phyloP scores from a whole-genome alignment of 1,140 invertebrate genomes.

The Tetramorium simillimum region DNA sequence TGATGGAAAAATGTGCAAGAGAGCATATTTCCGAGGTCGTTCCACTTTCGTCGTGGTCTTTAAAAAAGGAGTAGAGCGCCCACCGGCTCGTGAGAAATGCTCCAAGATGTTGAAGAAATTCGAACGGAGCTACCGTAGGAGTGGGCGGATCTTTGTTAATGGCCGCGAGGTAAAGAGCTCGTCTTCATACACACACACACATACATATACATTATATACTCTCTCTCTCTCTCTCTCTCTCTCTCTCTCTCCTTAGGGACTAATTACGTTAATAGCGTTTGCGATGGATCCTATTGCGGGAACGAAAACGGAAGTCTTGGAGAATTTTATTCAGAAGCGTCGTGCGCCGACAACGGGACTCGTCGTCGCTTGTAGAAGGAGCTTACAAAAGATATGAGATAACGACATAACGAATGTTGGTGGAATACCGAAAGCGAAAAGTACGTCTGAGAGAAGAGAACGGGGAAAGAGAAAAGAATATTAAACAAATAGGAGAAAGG shows the following conservation, averaged over 20 bases:
- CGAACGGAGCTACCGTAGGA: neutral
- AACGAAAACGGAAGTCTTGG: constrained; percentile 21
- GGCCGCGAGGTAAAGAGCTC: constrained; percentile 15
- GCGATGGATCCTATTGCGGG: constrained; percentile 17
- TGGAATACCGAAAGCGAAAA: constrained; percentile 12
- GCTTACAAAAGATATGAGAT: constrained; percentile 33
- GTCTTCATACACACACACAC: neutral
- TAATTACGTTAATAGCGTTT: constrained; percentile 41
- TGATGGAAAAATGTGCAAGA: constrained; percentile 46
- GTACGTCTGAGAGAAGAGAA: neutral
- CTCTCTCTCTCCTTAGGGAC: neutral
- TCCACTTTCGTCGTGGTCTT: constrained; percentile 36
- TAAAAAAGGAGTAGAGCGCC: constrained; percentile 6
- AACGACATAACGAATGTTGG: constrained; percentile 21
- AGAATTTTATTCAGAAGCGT: constrained; percentile 30
- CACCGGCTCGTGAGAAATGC: neutral
- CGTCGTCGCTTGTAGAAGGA: neutral
- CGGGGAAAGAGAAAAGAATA: constrained; percentile 1
- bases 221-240: neutral
- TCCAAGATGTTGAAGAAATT: constrained; percentile 45
- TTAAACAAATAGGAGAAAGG: constrained; percentile 16
- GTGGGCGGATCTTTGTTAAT: constrained; percentile 31
- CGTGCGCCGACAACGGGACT: neutral
- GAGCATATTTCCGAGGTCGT: constrained; percentile 39
- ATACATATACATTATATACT: neutral